A percentile compares a stretch with the other conserved stretches of the same genome.
phyloP scores from a whole-genome alignment of 2,797 vertebrate species.

The Tadarida brasiliensis region DNA sequence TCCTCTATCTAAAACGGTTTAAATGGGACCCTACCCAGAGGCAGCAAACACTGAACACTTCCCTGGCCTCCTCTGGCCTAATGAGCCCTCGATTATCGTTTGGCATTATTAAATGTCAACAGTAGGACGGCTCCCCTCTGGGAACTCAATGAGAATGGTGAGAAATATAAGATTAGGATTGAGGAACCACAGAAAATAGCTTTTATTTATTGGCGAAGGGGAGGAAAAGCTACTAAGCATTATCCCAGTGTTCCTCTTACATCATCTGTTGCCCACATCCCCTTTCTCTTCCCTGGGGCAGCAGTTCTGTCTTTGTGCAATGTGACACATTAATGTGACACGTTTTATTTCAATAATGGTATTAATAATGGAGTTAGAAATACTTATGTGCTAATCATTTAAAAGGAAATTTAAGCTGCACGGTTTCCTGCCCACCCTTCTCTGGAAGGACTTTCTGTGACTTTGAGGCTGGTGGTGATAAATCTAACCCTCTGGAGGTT shows the following conservation, averaged over 20 bases:
- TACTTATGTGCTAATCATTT: conserved; percentile 10
- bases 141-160: conserved; percentile 64
- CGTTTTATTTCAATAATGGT: conserved; percentile 69
- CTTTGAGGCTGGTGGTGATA: background rate
- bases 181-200: conserved; percentile 63
- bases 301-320: conserved; percentile 11
- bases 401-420: conserved; percentile 59
- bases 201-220: conserved; percentile 68
- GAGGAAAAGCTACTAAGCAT: conserved; percentile 43
- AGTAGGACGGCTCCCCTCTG: conserved; percentile 72
- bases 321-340: background rate
- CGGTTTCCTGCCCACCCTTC: background rate
- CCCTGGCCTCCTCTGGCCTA: conserved; percentile 40
- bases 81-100: conserved; percentile 66
- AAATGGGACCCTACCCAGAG: conserved; percentile 61
- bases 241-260: conserved; percentile 26
- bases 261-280: conserved; percentile 51
- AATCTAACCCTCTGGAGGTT: background rate
- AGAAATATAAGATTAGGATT: conserved; percentile 74
- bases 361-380: conserved; percentile 71
- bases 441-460: conserved; percentile 11
- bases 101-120: conserved; percentile 74
- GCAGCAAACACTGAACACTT: background rate
- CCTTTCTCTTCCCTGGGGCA: conserved; percentile 53
- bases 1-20: conserved; percentile 11